Evolutionary conservation across 1,140 invertebrate genomes (phyloP).

Genomic region (Plodia interpunctella): DNA sequence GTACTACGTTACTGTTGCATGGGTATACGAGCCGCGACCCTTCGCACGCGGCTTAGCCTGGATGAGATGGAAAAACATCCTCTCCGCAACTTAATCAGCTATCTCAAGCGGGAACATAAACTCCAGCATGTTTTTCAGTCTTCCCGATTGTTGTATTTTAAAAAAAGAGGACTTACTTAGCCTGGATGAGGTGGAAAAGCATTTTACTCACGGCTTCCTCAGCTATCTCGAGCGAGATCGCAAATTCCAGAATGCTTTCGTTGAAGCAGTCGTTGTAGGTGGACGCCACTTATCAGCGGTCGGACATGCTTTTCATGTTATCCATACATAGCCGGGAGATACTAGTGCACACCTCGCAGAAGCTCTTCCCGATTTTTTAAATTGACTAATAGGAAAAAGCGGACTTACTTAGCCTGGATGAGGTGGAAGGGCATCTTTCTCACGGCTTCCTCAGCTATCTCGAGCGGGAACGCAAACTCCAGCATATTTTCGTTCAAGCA

Average conservation of each 20-base stretch:
- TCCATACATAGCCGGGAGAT: slow-evolving; percentile 46
- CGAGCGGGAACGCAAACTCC: slow-evolving; percentile 64
- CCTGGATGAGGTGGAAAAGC: slow-evolving; percentile 67
- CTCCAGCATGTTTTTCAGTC: too few relatives aligned
- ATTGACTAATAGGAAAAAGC: background rate
- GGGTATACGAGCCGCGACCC: too few relatives aligned
- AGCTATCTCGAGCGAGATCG: slow-evolving; percentile 63
- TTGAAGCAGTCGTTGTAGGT: slow-evolving; percentile 69
- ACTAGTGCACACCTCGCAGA: slow-evolving; percentile 54
- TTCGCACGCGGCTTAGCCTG: too few relatives aligned
- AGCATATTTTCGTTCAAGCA: slow-evolving; percentile 69
- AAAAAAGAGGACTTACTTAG: slow-evolving; percentile 47
- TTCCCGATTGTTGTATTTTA: too few relatives aligned
- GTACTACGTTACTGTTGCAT: too few relatives aligned
- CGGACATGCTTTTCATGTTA: slow-evolving; percentile 60
- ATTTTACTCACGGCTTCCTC: slow-evolving; percentile 65
- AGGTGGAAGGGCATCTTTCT: slow-evolving; percentile 69
- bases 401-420: slow-evolving; percentile 65
- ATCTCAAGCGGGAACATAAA: too few relatives aligned
- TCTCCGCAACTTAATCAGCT: too few relatives aligned
- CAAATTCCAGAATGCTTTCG: slow-evolving; percentile 67
- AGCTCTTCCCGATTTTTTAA: slow-evolving; percentile 45
- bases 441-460: slow-evolving; percentile 66
- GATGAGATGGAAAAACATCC: too few relatives aligned
- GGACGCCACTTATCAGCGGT: slow-evolving; percentile 60